phyloP scores from a whole-genome alignment of 2,113 vertebrate species.

The Phodopus roborovskii region DNA sequence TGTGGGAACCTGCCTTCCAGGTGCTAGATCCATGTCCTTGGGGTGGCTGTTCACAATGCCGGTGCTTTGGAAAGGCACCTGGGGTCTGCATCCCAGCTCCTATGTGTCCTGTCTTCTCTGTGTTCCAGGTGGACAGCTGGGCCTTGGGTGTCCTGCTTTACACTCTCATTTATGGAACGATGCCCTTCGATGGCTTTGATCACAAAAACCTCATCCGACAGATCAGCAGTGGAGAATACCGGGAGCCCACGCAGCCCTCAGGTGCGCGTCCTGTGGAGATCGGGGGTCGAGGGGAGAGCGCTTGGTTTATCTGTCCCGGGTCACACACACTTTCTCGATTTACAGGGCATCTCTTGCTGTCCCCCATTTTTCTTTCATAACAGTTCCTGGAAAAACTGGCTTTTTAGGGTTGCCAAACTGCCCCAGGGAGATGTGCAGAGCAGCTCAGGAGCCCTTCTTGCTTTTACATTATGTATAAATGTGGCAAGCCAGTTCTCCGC shows the following conservation, averaged over 20 bases:
- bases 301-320: not conserved
- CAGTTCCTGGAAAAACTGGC: conserved; percentile 40
- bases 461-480: not conserved
- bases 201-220: conserved; percentile 99
- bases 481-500: not conserved
- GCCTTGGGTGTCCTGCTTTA: conserved; percentile 98
- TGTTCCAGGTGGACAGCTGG: conserved; percentile 97
- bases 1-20: conserved; percentile 19
- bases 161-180: conserved; percentile 97
- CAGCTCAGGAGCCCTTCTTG: not conserved
- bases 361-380: not conserved
- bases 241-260: conserved; percentile 98
- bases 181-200: conserved; percentile 99
- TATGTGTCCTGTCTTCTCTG: conserved; percentile 78
- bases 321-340: conserved; percentile 9
- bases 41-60: conserved; percentile 8
- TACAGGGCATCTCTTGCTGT: not conserved
- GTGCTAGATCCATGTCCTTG: conserved; percentile 29
- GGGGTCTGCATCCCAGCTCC: conserved; percentile 53
- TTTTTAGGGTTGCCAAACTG: conserved; percentile 56
- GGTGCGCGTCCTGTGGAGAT: conserved; percentile 85
- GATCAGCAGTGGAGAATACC: conserved; percentile 99
- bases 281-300: not conserved
- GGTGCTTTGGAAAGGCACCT: conserved; percentile 13
- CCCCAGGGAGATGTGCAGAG: conserved; percentile 44